Evolutionary conservation across 2,888 invertebrate species (phyloP).

Genomic region (Cosmopolites sordidus): DNA sequence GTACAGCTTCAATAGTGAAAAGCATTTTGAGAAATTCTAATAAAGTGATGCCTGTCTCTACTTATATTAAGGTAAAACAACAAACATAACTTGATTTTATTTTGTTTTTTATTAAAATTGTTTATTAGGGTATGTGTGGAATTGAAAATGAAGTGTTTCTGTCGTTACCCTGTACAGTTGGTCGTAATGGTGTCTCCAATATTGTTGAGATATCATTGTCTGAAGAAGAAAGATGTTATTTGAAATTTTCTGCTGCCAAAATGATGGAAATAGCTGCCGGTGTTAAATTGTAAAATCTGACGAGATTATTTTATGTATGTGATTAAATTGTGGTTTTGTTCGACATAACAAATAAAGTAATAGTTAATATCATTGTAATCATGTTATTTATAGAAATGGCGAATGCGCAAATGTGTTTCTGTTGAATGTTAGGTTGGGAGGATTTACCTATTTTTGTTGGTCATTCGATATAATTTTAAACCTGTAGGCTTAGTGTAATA

Average conservation of each 20-base stretch:
- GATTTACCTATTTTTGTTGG: too few species aligned
- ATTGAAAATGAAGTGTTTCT: slow-evolving; percentile 33
- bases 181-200: slow-evolving; percentile 24
- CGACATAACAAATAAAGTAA: too few species aligned
- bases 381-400: too few species aligned
- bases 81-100: neutral
- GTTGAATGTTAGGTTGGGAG: too few species aligned
- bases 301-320: too few species aligned
- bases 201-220: slow-evolving; percentile 26
- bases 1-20: slow-evolving; percentile 64
- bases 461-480: too few species aligned
- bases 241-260: slow-evolving; percentile 55
- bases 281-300: slow-evolving; percentile 34
- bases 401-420: too few species aligned
- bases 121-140: slow-evolving; percentile 29
- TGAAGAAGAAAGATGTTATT: slow-evolving; percentile 25
- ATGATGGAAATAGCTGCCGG: slow-evolving; percentile 61
- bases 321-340: too few species aligned
- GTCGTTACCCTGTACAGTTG: slow-evolving; percentile 30
- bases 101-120: neutral
- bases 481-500: too few species aligned
- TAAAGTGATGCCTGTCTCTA: slow-evolving; percentile 75
- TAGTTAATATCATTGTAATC: too few species aligned
- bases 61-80: slow-evolving; percentile 68
- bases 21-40: slow-evolving; percentile 68